Base-by-base conservation (phyloP, 2,888 invertebrate species). In the Chrysina gloriosa region DNA sequence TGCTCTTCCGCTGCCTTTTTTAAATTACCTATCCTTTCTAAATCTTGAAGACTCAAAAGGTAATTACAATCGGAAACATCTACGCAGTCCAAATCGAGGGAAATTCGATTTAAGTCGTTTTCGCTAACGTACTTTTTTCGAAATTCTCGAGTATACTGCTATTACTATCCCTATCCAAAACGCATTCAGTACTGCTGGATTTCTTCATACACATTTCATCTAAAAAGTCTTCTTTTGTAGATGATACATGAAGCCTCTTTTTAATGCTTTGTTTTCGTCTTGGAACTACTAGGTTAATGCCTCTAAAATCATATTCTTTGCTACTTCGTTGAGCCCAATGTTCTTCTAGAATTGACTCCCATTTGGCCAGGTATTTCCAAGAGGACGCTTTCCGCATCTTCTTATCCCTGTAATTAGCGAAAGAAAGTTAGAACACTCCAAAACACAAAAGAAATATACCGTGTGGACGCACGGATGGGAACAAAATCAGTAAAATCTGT, bases 261-360 rank as follows among this genome's bases (percentile, higher is more conserved):
- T 50, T 63, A 23, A 67, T 52, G 11, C 50, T 52, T 21, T 67
- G 67, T 19, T 52, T 63, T 16, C 67, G 14, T 27, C 58, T 68
- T 1, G 58, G 61, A 5, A 58, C 50, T 4, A 68, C 27, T 25
- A 68, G 29, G 23, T 65, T 68, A 16, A 68, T 65, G 11, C 68
- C 68, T 36, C 36, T 31, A 25, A 29, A 68, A 31, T 64, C 52
- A 36, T 68, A 61, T 61, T 67, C 61, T 27, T 47, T 25, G n/a
- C 47, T 31, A 5, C 63, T 58, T 21, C 50, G 31, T 36, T 56
- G 39, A 34, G 31, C 29, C 54, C 64, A 56, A 11, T 65, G 48
- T 50, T 68, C 65, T 19, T 68, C 65, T 11, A 68, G 48, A 31
- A 68, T 68, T 16, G 56, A 45, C 21, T 65, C 58, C 68, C 68